These are phyloP conservation scores for Antitype chi DNA, from an alignment of 2,888 invertebrate genomes.

Conservation along the genomic window DNA sequence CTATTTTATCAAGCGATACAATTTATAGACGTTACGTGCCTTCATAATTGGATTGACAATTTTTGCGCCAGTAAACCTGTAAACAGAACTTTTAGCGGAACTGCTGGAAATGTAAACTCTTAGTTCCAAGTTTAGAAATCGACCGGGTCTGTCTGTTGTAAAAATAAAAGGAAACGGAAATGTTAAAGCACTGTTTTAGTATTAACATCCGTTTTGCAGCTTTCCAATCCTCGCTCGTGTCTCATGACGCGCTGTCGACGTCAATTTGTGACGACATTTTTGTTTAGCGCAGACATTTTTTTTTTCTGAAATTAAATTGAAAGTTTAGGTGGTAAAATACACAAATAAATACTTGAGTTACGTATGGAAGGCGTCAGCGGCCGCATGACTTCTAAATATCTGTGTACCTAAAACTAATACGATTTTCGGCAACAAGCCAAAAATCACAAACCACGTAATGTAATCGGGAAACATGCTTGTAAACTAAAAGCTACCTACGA, in stretches of 20 bases:
- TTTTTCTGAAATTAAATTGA: slow-evolving; percentile 9
- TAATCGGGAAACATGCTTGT: slow-evolving; percentile 32
- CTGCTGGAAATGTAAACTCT: slow-evolving; percentile 21
- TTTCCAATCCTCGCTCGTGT: slow-evolving; percentile 31
- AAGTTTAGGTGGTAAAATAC: slow-evolving; percentile 18
- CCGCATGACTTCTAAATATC: slow-evolving; percentile 43
- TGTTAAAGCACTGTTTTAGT: slow-evolving; percentile 37
- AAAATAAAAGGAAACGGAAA: slow-evolving; percentile 29
- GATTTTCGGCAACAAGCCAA: slow-evolving; percentile 56
- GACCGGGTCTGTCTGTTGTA: slow-evolving; percentile 11
- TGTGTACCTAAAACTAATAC: slow-evolving; percentile 48
- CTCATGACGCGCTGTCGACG: slow-evolving; percentile 47
- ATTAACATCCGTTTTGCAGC: slow-evolving; percentile 43
- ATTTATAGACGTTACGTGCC: slow-evolving; percentile 35
- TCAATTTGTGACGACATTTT: slow-evolving; percentile 27
- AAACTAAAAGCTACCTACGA: slow-evolving; percentile 37
- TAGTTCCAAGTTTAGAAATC: slow-evolving; percentile 19
- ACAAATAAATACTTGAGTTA: slow-evolving; percentile 48
- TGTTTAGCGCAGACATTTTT: slow-evolving; percentile 18
- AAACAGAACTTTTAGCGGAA: slow-evolving; percentile 23
- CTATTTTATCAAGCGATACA: slow-evolving; percentile 52
- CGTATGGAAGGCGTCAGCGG: slow-evolving; percentile 52
- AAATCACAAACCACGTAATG: slow-evolving; percentile 46
- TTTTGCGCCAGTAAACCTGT: slow-evolving; percentile 15
- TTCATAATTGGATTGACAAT: slow-evolving; percentile 38